Percentiles rank a stretch among this genome's conserved stretches.
phyloP scores from a whole-genome alignment of 2,888 invertebrate species.

The Hydrotaea cyrtoneurina region DNA sequence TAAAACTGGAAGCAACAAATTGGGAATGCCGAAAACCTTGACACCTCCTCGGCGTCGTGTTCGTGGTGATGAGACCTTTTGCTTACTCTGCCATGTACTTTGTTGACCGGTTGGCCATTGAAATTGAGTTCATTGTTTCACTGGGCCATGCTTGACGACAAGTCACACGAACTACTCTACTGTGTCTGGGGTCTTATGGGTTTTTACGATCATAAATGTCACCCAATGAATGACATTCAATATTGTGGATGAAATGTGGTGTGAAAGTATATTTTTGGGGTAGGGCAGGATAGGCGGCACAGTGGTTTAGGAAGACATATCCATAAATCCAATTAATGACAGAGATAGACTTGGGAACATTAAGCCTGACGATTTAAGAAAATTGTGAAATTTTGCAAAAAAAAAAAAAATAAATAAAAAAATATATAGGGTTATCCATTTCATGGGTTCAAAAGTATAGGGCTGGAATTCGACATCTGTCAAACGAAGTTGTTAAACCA shows the following conservation, averaged over 20 bases:
- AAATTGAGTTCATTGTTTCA: conserved; percentile 29
- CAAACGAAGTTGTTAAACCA: too few relatives aligned
- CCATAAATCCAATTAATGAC: too few relatives aligned
- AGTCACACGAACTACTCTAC: background rate
- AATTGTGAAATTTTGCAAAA: too few relatives aligned
- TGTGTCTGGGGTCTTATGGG: conserved; percentile 21
- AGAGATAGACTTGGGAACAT: too few relatives aligned
- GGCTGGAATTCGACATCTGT: too few relatives aligned
- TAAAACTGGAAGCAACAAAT: conserved; percentile 54
- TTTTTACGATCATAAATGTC: conserved; percentile 63
- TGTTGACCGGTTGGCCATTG: background rate
- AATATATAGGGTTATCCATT: too few relatives aligned
- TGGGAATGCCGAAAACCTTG: conserved; percentile 48
- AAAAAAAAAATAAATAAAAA: too few relatives aligned
- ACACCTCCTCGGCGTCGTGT: conserved; percentile 49
- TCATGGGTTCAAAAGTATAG: too few relatives aligned
- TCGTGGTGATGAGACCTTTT: background rate
- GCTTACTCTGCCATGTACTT: too few relatives aligned
- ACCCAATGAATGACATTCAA: conserved; percentile 6
- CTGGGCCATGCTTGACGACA: conserved; percentile 52
- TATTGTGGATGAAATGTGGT: background rate
- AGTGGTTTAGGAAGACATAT: background rate
- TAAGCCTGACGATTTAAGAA: too few relatives aligned
- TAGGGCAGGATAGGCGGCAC: background rate
- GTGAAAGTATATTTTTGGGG: background rate